A percentile compares a stretch with the other conserved stretches of the same genome.
phyloP scores from a whole-genome alignment of 2,113 vertebrate genomes.

The Riparia riparia region DNA sequence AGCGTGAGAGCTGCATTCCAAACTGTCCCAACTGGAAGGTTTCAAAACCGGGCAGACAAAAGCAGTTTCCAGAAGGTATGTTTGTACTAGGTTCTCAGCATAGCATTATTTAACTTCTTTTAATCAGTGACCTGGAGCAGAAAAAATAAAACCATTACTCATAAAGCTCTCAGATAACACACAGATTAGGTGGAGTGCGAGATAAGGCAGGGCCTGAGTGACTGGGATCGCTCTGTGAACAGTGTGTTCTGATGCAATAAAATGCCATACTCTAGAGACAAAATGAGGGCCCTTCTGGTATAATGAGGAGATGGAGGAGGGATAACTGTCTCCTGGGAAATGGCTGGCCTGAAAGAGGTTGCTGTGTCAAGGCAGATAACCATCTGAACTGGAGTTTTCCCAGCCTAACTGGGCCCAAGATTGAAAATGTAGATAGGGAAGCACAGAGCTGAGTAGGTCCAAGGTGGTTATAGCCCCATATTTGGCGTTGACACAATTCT shows the following conservation, averaged over 20 bases:
- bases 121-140: constrained; percentile 36
- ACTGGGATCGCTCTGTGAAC: background rate
- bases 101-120: constrained; percentile 39
- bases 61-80: constrained; percentile 15
- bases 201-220: constrained; percentile 20
- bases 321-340: background rate
- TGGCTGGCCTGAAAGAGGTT: background rate
- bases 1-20: background rate
- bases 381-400: background rate
- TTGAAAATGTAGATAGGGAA: background rate
- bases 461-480: background rate
- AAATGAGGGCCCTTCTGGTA: background rate
- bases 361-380: background rate
- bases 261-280: background rate
- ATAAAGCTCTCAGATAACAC: constrained; percentile 37
- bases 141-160: constrained; percentile 19
- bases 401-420: background rate
- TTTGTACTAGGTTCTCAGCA: constrained; percentile 21
- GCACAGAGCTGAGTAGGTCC: background rate
- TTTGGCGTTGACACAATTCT: background rate
- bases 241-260: constrained; percentile 23
- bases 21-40: background rate
- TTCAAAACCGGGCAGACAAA: background rate
- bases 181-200: constrained; percentile 11
- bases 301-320: background rate